phyloP scores from a whole-genome alignment of 2,797 vertebrate genomes.

The Lithobates pipiens region DNA sequence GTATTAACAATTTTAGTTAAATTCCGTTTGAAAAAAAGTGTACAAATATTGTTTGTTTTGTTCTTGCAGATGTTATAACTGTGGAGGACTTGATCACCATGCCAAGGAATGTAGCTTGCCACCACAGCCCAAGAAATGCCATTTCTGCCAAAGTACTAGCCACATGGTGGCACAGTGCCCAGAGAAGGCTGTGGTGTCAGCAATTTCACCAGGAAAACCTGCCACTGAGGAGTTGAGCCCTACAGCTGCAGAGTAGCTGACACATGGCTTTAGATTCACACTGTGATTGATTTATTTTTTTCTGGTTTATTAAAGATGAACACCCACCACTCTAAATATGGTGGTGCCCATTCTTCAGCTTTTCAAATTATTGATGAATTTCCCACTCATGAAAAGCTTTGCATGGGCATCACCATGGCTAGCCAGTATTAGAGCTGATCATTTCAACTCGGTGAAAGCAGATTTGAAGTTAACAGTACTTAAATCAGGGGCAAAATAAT shows the following conservation, averaged over 20 bases:
- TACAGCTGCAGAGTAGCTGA: background rate
- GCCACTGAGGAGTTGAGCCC: slow-evolving; percentile 61
- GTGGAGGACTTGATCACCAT: slow-evolving; percentile 94
- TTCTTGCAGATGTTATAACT: slow-evolving; percentile 91
- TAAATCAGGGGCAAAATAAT: no score
- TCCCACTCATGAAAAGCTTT: no score
- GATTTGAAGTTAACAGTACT: no score
- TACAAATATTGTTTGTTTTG: background rate
- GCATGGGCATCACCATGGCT: no score
- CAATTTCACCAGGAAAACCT: slow-evolving; percentile 88
- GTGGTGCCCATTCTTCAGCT: no score
- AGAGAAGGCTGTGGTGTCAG: slow-evolving; percentile 88
- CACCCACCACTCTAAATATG: no score
- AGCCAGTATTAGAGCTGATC: no score
- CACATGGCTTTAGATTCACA: background rate
- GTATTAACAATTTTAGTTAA: background rate
- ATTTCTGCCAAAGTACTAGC: slow-evolving; percentile 95
- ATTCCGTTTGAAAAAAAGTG: background rate
- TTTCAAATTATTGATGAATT: no score
- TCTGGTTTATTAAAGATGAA: background rate
- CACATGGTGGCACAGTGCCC: slow-evolving; percentile 98
- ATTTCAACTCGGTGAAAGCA: no score
- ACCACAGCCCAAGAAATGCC: slow-evolving; percentile 96
- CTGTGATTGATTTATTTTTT: background rate
- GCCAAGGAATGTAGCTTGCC: slow-evolving; percentile 98